Evolutionary conservation across 37 sponge, comb jelly and placozoan genomes (phyloP).

Genomic region (Tethya wilhelma): DNA sequence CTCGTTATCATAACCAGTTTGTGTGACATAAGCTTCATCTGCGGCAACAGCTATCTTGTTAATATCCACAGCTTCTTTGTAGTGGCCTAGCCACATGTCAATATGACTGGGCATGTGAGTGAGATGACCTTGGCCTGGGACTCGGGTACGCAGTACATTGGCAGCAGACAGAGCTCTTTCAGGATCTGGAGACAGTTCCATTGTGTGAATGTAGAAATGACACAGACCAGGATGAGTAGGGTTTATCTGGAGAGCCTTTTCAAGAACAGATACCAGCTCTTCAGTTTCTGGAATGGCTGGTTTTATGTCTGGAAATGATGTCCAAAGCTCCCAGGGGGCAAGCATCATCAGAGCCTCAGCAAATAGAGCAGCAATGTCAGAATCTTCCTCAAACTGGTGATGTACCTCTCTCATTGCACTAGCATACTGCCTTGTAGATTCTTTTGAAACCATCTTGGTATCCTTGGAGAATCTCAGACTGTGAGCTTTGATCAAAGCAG

Average conservation of each 20-base stretch:
- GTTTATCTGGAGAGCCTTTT: slow-evolving; percentile 40
- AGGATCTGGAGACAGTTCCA: slow-evolving; percentile 67
- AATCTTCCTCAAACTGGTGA: slow-evolving; percentile 46
- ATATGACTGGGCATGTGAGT: slow-evolving; percentile 75
- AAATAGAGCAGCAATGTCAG: slow-evolving; percentile 56
- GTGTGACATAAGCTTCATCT: slow-evolving; percentile 38
- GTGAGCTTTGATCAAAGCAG: too few species aligned
- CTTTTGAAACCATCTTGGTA: too few species aligned
- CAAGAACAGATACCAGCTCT: slow-evolving; percentile 49
- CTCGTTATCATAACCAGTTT: too few species aligned
- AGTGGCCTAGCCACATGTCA: slow-evolving; percentile 79
- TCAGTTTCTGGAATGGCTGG: slow-evolving; percentile 58
- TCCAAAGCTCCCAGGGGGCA: slow-evolving; percentile 70
- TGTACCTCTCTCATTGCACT: slow-evolving; percentile 56
- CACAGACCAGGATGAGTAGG: slow-evolving; percentile 63
- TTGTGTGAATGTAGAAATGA: slow-evolving; percentile 72
- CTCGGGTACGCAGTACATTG: slow-evolving; percentile 27
- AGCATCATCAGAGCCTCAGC: slow-evolving; percentile 72
- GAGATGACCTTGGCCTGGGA: slow-evolving; percentile 49
- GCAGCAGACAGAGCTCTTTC: slow-evolving; percentile 61
- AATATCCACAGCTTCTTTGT: slow-evolving; percentile 69
- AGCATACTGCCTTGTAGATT: slow-evolving; percentile 24
- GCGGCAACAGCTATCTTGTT: slow-evolving; percentile 53
- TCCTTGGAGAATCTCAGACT: too few species aligned
- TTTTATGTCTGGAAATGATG: slow-evolving; percentile 21